Evolutionary conservation across 2,113 vertebrate genomes (phyloP).

Genomic region (Montifringilla adamsi): DNA sequence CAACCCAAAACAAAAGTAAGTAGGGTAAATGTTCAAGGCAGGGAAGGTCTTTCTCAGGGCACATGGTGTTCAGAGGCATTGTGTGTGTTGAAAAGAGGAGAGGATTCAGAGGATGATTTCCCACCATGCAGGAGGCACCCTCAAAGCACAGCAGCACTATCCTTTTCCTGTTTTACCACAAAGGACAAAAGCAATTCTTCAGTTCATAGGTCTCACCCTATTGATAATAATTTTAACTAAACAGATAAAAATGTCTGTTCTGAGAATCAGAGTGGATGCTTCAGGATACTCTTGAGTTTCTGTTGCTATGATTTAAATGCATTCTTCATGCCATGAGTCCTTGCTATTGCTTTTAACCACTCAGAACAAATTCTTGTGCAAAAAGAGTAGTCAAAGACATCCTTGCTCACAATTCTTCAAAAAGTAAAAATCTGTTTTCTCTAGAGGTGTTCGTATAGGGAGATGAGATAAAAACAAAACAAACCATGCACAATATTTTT

Average conservation of each 20-base stretch:
- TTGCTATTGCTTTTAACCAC: background rate
- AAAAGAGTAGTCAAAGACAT: background rate
- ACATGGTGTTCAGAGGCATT: background rate
- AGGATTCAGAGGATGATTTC: background rate
- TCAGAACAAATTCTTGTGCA: background rate
- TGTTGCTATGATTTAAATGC: background rate
- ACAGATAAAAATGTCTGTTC: background rate
- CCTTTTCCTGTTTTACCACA: background rate
- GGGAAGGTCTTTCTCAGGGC: background rate
- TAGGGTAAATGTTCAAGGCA: background rate
- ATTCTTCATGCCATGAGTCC: background rate
- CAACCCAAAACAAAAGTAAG: background rate
- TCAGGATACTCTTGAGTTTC: background rate
- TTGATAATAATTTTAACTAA: background rate
- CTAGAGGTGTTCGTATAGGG: background rate
- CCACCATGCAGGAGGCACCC: background rate
- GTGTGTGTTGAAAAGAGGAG: background rate
- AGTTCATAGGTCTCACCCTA: background rate
- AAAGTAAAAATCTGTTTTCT: background rate
- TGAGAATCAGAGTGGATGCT: background rate
- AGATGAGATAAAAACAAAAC: background rate
- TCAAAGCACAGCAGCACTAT: background rate
- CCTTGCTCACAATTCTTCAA: background rate
- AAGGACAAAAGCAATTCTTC: background rate
- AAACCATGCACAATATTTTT: background rate